Base-by-base conservation (phyloP, 2,888 invertebrate species). In the Aphidoletes aphidimyza region DNA sequence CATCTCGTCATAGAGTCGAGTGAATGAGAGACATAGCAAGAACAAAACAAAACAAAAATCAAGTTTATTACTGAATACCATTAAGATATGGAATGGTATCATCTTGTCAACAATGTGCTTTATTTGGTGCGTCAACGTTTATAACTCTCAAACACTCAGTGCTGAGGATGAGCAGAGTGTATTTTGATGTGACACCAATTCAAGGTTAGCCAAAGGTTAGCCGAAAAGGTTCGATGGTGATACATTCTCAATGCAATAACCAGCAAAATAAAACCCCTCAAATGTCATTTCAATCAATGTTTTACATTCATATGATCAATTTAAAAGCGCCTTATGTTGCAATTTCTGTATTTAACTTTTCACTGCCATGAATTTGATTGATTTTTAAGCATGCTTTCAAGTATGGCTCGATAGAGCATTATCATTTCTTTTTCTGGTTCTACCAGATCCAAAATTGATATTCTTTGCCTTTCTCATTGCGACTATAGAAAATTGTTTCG, bases 221-320 rank as follows among this genome's bases (percentile, higher is more conserved):
- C 69, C 3, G 34, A 69, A 69, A 69, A 30, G 34, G 69, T 69
- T 69, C 34, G 69, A 69, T 69, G 30, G n/a, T 30, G 54, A 30
- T 14, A 69, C 14, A 14, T 26, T 14, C n/a, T n/a, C n/a, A n/a
- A n/a, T n/a, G n/a, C n/a, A n/a, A n/a, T 6, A 54, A 69, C 26
- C 69, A 69, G 30, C 30, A 69, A 69, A 54, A 69, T n/a, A 30
- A 30, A 69, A 30, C 14, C 6, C 14, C 14, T 69, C 69, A 69
- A 69, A 69, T 69, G 69, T 69, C 69, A 69, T 69, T 69, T 69
- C 69, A 69, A 69, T 69, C 69, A 69, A 69, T 69, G 69, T 69
- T 30, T 69, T 69, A 69, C 69, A 69, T 30, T 69, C 69, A 69
- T 69, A 69, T 69, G 69, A 30, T 14, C 69, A 69, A 69, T 69